Evolutionary conservation across 2,113 vertebrate species (phyloP).

Genomic region (Oncorhynchus keta): DNA sequence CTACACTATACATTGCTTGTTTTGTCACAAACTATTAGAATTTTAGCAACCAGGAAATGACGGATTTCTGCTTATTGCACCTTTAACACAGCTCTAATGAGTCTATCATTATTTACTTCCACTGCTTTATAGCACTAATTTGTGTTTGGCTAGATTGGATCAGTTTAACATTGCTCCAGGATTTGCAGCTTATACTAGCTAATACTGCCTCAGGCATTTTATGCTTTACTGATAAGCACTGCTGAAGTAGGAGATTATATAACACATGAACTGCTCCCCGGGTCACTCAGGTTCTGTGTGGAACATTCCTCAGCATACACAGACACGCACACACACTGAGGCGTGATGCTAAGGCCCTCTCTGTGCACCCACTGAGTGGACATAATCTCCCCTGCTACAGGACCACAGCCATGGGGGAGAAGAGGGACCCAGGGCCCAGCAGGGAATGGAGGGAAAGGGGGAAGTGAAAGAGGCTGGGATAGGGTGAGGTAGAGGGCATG

Average conservation of each 20-base stretch:
- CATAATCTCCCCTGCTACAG: background rate
- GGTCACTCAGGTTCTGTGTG: no score
- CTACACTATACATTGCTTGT: no score
- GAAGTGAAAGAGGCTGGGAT: background rate
- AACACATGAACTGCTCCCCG: no score
- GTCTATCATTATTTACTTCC: background rate
- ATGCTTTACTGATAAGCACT: no score
- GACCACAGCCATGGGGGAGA: background rate
- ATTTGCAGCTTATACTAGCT: background rate
- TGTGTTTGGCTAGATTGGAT: background rate
- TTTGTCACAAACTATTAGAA: no score
- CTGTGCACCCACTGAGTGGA: background rate
- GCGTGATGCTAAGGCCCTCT: background rate
- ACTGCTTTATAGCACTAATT: background rate
- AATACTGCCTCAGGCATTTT: no score
- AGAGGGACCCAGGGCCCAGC: background rate
- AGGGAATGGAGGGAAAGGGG: background rate
- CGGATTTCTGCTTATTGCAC: no score
- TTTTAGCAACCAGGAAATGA: no score
- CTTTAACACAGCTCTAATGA: no score
- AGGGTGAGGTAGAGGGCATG: constrained; percentile 5
- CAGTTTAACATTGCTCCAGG: background rate
- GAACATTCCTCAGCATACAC: no score
- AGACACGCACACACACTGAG: no score
- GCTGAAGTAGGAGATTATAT: no score